Evolutionary conservation across 2,888 invertebrate species (phyloP).

Genomic region (Tethea ocularis): DNA sequence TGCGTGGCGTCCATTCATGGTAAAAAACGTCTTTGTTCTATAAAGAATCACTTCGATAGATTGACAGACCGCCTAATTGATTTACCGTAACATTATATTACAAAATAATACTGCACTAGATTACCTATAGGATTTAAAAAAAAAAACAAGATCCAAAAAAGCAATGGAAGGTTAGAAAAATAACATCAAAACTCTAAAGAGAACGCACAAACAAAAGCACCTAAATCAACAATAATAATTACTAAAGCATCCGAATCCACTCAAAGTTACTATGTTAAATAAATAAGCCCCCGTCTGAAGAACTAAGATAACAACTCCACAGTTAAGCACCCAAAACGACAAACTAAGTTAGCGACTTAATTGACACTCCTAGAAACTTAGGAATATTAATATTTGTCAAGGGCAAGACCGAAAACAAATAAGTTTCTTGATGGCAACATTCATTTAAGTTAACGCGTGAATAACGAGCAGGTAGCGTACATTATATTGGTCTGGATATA

Average conservation of each 20-base stretch:
- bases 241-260: conserved; percentile 49
- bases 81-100: too few relatives aligned
- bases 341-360: conserved; percentile 60
- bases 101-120: too few relatives aligned
- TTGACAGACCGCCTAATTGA: too few relatives aligned
- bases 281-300: conserved; percentile 67
- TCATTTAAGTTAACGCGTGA: conserved; percentile 17
- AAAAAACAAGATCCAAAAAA: too few relatives aligned
- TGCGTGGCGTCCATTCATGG: too few relatives aligned
- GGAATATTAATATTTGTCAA: conserved; percentile 54
- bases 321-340: conserved; percentile 46
- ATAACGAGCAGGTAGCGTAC: neutral
- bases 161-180: neutral
- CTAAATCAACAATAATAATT: conserved; percentile 36
- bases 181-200: neutral
- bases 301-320: conserved; percentile 64
- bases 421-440: conserved; percentile 28
- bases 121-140: too few relatives aligned
- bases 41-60: too few relatives aligned
- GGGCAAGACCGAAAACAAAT: conserved; percentile 37
- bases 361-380: conserved; percentile 49
- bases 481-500: too few relatives aligned
- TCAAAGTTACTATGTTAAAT: conserved; percentile 53
- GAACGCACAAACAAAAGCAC: neutral
- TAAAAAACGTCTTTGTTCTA: too few relatives aligned